Evolutionary conservation across 1,140 invertebrate genomes (phyloP).

Genomic region (Popillia japonica): DNA sequence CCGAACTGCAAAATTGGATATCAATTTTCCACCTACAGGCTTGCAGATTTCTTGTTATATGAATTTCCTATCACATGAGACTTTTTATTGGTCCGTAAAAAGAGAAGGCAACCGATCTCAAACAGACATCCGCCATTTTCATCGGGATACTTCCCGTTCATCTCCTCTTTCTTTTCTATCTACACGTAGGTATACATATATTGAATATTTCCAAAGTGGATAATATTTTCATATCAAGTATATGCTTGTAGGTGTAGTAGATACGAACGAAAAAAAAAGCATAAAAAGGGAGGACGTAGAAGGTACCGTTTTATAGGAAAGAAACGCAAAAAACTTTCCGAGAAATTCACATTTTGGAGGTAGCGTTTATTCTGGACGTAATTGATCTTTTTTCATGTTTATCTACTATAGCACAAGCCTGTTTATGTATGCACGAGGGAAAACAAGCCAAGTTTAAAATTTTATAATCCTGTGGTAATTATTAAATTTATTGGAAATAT

Average conservation of each 20-base stretch:
- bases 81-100: constrained; percentile 29
- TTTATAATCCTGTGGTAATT: too few relatives aligned
- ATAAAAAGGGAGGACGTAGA: background rate
- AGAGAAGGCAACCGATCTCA: constrained; percentile 15
- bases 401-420: too few relatives aligned
- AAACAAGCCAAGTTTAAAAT: too few relatives aligned
- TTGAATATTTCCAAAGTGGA: constrained; percentile 14
- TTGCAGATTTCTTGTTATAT: constrained; percentile 31
- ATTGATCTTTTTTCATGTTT: too few relatives aligned
- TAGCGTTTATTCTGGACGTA: too few relatives aligned
- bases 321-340: background rate
- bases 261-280: background rate
- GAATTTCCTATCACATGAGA: constrained; percentile 23
- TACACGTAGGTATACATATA: background rate
- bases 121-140: background rate
- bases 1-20: constrained; percentile 26
- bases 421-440: too few relatives aligned
- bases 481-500: too few relatives aligned
- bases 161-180: constrained; percentile 21
- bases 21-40: constrained; percentile 31
- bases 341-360: background rate
- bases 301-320: background rate
- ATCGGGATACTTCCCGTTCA: background rate
- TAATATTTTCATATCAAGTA: constrained; percentile 33
- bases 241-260: constrained; percentile 16